phyloP scores from a whole-genome alignment of 2,888 invertebrate species.

The Drosophila tripunctata region DNA sequence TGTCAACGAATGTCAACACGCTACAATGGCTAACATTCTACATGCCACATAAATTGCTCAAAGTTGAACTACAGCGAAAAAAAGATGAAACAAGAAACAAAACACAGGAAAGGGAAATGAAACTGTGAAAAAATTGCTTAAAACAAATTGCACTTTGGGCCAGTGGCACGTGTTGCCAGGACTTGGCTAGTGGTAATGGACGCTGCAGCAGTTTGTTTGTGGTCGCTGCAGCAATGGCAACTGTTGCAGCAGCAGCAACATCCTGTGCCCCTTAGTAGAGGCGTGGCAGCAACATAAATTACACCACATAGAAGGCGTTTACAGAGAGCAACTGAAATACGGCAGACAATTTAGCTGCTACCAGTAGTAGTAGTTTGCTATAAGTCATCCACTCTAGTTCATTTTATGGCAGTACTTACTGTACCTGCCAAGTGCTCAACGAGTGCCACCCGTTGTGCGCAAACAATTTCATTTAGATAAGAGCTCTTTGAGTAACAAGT shows the following conservation, averaged over 20 bases:
- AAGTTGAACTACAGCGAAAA: conserved; percentile 3
- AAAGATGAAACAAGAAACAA: background rate
- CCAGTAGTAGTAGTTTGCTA: conserved; percentile 19
- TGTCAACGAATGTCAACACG: conserved; percentile 51
- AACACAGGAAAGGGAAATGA: no score
- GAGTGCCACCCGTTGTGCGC: background rate
- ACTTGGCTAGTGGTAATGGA: conserved; percentile 2
- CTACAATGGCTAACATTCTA: conserved; percentile 52
- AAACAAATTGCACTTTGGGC: conserved; percentile 38
- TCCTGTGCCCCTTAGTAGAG: conserved; percentile 18
- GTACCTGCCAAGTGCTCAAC: background rate
- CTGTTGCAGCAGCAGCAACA: conserved; percentile 65
- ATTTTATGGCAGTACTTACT: conserved; percentile 1
- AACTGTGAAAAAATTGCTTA: background rate
- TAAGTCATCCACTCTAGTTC: conserved; percentile 4
- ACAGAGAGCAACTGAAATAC: conserved; percentile 44
- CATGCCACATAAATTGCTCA: conserved; percentile 44
- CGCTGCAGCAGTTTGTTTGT: conserved; percentile 10
- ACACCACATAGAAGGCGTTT: conserved; percentile 24
- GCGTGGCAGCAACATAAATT: conserved; percentile 53
- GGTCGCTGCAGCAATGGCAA: conserved; percentile 30
- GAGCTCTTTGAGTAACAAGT: background rate
- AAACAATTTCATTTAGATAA: conserved; percentile 16
- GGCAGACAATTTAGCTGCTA: conserved; percentile 28
- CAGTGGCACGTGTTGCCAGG: conserved; percentile 35